Evolutionary conservation across 2,113 vertebrate genomes (phyloP).

Genomic region (Meriones unguiculatus): DNA sequence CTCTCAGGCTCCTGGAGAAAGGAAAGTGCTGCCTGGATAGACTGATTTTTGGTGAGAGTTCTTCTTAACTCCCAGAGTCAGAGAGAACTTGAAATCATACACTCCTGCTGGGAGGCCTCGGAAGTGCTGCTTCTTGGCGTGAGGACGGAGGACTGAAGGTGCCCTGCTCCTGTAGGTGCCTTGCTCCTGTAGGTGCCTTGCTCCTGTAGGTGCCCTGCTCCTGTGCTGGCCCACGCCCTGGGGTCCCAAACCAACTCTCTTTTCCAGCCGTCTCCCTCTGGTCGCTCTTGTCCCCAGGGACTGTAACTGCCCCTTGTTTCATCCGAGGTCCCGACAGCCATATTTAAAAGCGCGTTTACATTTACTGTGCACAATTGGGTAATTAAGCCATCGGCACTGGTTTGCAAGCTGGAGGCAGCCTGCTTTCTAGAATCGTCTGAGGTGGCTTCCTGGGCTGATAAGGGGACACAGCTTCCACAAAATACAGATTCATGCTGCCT

Average conservation of each 20-base stretch:
- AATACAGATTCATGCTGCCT: not conserved
- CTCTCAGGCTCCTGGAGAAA: not conserved
- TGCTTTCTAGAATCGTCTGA: not conserved
- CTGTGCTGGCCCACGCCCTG: not conserved
- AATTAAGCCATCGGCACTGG: not conserved
- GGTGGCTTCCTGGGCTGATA: not conserved
- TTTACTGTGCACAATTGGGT: not conserved
- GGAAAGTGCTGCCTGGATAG: not conserved
- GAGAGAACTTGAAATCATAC: not conserved
- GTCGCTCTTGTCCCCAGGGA: not conserved
- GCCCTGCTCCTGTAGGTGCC: not conserved
- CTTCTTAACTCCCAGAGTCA: not conserved
- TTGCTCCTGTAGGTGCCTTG: no score
- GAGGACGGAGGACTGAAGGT: not conserved
- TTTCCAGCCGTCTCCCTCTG: not conserved
- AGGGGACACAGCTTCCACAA: not conserved
- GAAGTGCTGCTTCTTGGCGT: not conserved
- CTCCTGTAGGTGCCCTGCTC: not conserved
- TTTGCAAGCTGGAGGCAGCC: no score
- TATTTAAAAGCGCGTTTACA: not conserved
- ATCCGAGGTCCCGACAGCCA: not conserved
- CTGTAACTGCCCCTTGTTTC: not conserved
- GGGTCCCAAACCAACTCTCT: not conserved
- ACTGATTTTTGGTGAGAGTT: not conserved
- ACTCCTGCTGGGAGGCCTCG: not conserved